Evolutionary conservation across 2,113 vertebrate species (phyloP).

Genomic region (Hypocryptadius cinnamomeus): DNA sequence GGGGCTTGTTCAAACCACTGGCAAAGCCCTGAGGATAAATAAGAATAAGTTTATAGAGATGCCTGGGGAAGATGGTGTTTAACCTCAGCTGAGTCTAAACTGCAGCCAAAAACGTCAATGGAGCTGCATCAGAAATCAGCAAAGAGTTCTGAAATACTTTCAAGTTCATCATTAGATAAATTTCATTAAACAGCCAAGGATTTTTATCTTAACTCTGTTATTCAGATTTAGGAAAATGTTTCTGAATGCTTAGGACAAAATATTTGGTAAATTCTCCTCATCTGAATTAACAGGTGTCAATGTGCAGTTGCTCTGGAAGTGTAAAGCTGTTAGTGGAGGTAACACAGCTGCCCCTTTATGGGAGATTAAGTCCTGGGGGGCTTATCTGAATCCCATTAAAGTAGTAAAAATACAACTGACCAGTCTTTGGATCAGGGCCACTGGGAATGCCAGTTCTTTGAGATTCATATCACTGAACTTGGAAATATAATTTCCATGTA

Average conservation of each 20-base stretch:
- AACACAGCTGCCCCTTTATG: not conserved
- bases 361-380: not conserved
- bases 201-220: not conserved
- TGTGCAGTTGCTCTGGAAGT: not conserved
- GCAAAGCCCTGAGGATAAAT: not conserved
- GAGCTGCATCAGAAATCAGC: not conserved
- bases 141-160: not conserved
- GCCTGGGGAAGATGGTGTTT: not conserved
- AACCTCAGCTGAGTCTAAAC: not conserved
- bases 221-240: not conserved
- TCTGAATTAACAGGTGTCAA: not conserved
- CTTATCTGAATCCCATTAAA: not conserved
- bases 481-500: not conserved
- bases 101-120: not conserved
- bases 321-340: not conserved
- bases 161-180: not conserved
- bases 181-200: not conserved
- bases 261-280: not conserved
- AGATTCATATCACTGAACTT: not conserved
- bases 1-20: not conserved
- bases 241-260: not conserved
- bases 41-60: not conserved
- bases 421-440: not conserved
- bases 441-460: not conserved
- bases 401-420: not conserved